These are phyloP conservation scores for Oostethus manadensis DNA, from an alignment of 2,113 vertebrate species.

Conservation along the genomic window DNA sequence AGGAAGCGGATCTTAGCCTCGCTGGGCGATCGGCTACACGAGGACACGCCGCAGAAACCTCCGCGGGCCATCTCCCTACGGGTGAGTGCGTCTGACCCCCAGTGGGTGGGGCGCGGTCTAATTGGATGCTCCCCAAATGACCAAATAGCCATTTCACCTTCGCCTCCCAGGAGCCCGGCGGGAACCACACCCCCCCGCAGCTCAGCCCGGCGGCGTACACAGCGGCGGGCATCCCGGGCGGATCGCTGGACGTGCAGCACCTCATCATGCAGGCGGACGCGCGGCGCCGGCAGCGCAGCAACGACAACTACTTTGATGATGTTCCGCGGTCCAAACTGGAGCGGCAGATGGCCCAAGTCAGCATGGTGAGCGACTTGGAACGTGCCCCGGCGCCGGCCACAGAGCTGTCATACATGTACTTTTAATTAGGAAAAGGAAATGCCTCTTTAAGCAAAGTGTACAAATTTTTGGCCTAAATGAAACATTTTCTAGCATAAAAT, in stretches of 20 bases:
- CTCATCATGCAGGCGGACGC: constrained; percentile 99
- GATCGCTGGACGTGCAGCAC: constrained; percentile 98
- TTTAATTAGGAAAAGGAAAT: no score
- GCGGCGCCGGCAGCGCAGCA: constrained; percentile 94
- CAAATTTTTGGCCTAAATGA: no score
- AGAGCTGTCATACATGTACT: no score
- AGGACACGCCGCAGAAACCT: constrained; percentile 92
- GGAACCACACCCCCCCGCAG: constrained; percentile 96
- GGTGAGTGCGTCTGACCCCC: constrained; percentile 67
- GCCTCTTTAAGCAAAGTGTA: no score
- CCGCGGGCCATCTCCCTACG: constrained; percentile 91
- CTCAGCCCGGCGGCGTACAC: constrained; percentile 93
- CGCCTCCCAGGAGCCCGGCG: constrained; percentile 83
- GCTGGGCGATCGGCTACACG: constrained; percentile 91
- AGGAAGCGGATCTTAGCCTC: constrained; percentile 93
- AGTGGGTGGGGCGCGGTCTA: not conserved
- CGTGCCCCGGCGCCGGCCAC: no score
- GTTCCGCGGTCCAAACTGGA: constrained; percentile 98
- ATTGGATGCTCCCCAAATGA: no score
- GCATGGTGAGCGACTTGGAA: constrained; percentile 72
- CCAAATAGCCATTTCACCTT: not conserved
- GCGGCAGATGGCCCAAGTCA: constrained; percentile 99
- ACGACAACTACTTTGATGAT: constrained; percentile 98
- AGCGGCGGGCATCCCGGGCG: constrained; percentile 79
- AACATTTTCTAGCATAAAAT: no score